Evolutionary conservation across 2,888 invertebrate genomes (phyloP), one percentile per base, ranked within the genome.

Genomic region (Lasioglossum lativentre): DNA sequence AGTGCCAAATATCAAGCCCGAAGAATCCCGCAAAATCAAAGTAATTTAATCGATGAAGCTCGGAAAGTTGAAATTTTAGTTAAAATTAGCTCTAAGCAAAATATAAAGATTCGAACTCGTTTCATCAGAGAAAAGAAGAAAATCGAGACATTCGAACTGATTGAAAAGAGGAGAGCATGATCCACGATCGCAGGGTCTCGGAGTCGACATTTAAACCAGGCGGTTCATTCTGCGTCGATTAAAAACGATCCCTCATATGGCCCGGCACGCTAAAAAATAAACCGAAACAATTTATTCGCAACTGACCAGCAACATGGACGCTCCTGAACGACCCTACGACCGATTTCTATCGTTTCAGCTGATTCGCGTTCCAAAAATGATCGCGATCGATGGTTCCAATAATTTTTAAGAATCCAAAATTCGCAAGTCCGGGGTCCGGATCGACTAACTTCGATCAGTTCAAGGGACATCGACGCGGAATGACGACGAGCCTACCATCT

Each of bases 401-500:
- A 14, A n/a, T 27, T 59, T 14, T 27, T 30, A 16, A 16, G 0
- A 5, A 6, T 30, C 2, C 63, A 16, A 63, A 63, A 63, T 30
- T 27, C 14, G 6, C 16, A 30, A 63, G 2, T 2, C 14, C 30
- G 5, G 2, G 63, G 59, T 0, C 59, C 0, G 2, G 0, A 16
- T 14, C 59, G 16, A 14, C 14, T 27, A 27, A 30, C 27, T 16
- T 5, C 4, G 14, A 12, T 27, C 27, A 5, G 8, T 16, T 27
- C 1, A 14, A 14, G n/a, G 30, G 30, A 30, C 16, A 30, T 63
- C 30, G 63, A 30, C 30, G 63, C 30, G 30, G 30, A 63, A 74
- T 73, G 75, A 82, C 74, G 38, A 73, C 74, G 30, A 34, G 52
- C n/a, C 34, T 73, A 42, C 77, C 27, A 63, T 72, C 59, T 73